Evolutionary conservation across 2,797 vertebrate genomes (phyloP).

Genomic region (Furcifer pardalis): DNA sequence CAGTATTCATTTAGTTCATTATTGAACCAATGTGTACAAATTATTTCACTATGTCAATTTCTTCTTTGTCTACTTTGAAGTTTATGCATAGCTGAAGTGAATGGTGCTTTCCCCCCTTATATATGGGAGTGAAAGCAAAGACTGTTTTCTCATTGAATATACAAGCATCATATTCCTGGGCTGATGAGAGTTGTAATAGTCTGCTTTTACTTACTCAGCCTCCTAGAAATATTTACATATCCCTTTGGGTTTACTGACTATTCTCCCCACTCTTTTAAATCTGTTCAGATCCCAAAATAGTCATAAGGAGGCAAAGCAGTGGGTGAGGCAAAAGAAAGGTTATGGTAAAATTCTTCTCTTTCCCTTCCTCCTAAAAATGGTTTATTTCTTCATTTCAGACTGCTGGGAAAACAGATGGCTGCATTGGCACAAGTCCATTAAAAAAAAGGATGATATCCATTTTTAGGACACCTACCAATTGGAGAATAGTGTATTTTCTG

Average conservation of each 20-base stretch:
- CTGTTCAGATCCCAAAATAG: conserved; percentile 17
- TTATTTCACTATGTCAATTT: too few relatives aligned
- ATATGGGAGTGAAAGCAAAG: not conserved
- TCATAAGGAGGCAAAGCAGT: conserved; percentile 6
- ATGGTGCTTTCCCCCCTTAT: not conserved
- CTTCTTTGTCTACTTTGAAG: too few relatives aligned
- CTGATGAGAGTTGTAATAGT: not conserved
- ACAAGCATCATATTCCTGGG: not conserved
- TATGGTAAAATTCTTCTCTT: not conserved
- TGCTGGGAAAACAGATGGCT: conserved; percentile 25
- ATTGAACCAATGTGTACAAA: too few relatives aligned
- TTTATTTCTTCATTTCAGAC: conserved; percentile 14
- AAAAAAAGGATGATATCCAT: not conserved
- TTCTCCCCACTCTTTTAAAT: not conserved
- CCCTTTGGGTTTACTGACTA: not conserved
- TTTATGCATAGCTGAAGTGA: too few relatives aligned
- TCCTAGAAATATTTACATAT: not conserved
- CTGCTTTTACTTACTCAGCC: conserved; percentile 5
- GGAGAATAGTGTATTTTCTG: not conserved
- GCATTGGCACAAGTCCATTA: conserved; percentile 4
- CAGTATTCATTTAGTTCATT: too few relatives aligned
- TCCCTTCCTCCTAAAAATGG: not conserved
- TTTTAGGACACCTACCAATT: not conserved
- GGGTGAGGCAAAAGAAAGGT: not conserved
- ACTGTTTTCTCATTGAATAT: not conserved